Evolutionary conservation across 2,888 invertebrate species (phyloP).

Genomic region (Agonum fuliginosum): DNA sequence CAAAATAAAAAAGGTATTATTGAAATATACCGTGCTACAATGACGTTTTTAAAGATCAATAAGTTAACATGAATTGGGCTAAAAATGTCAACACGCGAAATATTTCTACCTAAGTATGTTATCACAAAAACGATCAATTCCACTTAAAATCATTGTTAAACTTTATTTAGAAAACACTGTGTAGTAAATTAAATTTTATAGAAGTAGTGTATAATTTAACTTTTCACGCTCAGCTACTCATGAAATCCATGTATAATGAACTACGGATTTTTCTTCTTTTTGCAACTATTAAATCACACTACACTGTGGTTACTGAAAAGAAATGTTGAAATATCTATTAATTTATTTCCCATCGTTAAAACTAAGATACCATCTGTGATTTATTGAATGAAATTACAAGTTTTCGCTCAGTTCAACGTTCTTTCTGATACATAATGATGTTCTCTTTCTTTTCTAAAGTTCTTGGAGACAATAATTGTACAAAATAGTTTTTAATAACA

Average conservation of each 20-base stretch:
- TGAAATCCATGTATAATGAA: conserved; percentile 21
- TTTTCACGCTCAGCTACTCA: conserved; percentile 43
- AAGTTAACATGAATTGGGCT: background rate
- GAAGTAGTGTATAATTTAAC: conserved; percentile 13
- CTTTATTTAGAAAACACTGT: background rate
- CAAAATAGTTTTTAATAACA: conserved; percentile 30
- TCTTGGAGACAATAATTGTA: conserved; percentile 7
- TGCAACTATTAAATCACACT: background rate
- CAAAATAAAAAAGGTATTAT: background rate
- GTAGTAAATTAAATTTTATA: conserved; percentile 2
- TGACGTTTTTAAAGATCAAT: background rate
- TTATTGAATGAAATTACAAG: conserved; percentile 1
- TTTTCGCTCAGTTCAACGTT: conserved; percentile 13
- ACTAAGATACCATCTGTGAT: background rate
- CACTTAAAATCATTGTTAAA: background rate
- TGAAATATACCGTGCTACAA: conserved; percentile 1
- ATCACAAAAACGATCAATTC: background rate
- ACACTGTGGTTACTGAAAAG: background rate
- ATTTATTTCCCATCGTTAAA: background rate
- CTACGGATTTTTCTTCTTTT: background rate
- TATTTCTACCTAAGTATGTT: background rate
- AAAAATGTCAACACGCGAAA: conserved; percentile 6
- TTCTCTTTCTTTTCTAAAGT: background rate
- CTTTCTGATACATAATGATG: background rate
- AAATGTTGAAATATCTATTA: background rate